phyloP scores from a whole-genome alignment of 2,797 vertebrate species.

The Dendrocincla tyrannina region DNA sequence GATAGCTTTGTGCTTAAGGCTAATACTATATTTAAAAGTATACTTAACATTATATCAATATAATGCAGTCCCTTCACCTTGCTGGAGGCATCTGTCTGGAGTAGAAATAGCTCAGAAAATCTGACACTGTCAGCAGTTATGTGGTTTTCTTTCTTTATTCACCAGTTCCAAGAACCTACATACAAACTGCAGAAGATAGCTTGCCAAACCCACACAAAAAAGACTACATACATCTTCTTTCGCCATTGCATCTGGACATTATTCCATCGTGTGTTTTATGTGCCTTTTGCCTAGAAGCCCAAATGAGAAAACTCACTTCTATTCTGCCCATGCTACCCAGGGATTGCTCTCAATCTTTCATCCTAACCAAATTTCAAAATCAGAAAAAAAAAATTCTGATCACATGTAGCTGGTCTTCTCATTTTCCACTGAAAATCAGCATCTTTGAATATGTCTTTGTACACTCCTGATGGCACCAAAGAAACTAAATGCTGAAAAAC shows the following conservation, averaged over 20 bases:
- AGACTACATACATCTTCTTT: neutral
- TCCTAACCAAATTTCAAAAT: neutral
- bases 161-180: neutral
- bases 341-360: neutral
- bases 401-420: neutral
- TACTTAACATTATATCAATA: neutral
- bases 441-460: neutral
- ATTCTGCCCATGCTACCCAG: neutral
- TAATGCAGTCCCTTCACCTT: neutral
- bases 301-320: neutral
- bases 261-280: neutral
- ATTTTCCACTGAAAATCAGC: neutral
- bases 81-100: neutral
- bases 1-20: neutral
- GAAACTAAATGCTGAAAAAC: neutral
- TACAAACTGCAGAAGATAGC: neutral
- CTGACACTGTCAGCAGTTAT: neutral
- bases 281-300: neutral
- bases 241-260: neutral
- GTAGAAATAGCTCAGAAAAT: neutral
- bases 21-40: conserved; percentile 13
- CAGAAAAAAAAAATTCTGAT: neutral
- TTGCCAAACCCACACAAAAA: neutral
- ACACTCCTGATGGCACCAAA: neutral
- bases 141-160: neutral